These are phyloP conservation scores for Turritopsis dohrnii DNA, from an alignment of 30 jellyfish, hydroid and myxozoan species.

Conservation along the genomic window DNA sequence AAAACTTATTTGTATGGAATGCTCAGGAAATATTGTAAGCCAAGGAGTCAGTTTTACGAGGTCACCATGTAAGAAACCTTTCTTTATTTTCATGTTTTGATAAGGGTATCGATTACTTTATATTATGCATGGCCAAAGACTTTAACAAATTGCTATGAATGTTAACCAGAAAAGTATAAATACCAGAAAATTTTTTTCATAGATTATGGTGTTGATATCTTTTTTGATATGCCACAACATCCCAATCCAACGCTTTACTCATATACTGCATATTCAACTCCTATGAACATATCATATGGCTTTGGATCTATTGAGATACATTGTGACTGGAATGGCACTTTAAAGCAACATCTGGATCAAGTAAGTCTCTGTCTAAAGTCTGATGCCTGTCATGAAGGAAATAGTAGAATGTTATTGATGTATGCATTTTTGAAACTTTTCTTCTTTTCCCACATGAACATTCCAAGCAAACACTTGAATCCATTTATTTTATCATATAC, in stretches of 20 bases:
- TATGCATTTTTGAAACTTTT: too few relatives aligned
- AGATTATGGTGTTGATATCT: constrained; percentile 38
- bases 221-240: constrained; percentile 50
- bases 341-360: constrained; percentile 42
- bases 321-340: constrained; percentile 44
- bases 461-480: too few relatives aligned
- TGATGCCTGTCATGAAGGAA: too few relatives aligned
- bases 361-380: neutral
- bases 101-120: too few relatives aligned
- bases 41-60: constrained; percentile 26
- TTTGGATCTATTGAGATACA: constrained; percentile 18
- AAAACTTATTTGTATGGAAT: constrained; percentile 51
- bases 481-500: too few relatives aligned
- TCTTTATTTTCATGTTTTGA: neutral
- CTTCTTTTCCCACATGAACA: too few relatives aligned
- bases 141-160: too few relatives aligned
- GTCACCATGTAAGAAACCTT: constrained; percentile 6
- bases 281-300: constrained; percentile 22
- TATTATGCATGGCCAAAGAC: too few relatives aligned
- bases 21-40: constrained; percentile 33
- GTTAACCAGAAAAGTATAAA: too few relatives aligned
- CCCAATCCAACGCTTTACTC: constrained; percentile 44
- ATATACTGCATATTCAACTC: constrained; percentile 26
- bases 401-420: too few relatives aligned
- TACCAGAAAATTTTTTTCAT: neutral